Base-by-base conservation (phyloP, 2,797 vertebrate genomes). In the Sciurus carolinensis region DNA sequence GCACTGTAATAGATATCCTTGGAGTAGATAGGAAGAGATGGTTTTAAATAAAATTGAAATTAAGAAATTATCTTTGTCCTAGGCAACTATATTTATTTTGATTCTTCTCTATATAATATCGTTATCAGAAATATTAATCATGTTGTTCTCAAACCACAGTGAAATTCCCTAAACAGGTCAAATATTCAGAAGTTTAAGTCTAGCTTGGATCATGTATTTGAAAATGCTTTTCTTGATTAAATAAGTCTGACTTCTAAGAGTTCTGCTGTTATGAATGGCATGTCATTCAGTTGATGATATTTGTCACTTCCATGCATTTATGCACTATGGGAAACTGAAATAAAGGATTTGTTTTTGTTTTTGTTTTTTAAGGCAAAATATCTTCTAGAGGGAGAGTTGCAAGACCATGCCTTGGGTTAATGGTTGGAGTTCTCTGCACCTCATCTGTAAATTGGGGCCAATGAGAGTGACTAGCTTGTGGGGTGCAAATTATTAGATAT, bases 21-120 rank as follows among this genome's bases (percentile, higher is more conserved):
- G 12, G 66, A 11, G 36, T 62, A 71, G 24, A 33, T 50, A 66
- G 36, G 44, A 87, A 90, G n/a, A 50, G 18, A 52, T 5, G 1
- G 44, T 36, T 81, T 86, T 62, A 76, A 95, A 73, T 30, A 76
- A 87, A 82, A 24, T 42, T n/a, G 24, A 87, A 95, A 82, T 80
- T 57, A 83, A 83, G 20, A 69, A 80, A 67, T 69, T 67, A 67
- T 81, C 89, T 84, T 84, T 85, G n/a, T 64, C 42, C 77, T 12
- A 76, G 57, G n/a, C 0, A 64, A 67, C 44, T 82, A 77, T 39
- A 64, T 13, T 1, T 84, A 92, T 77, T 90, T 93, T 47, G 15
- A 73, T 62, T 87, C 83, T 66, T 66, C 57, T 95, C 39, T 87
- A 84, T 14, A 5, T 33, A 83, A 77, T 62, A n/a, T 5, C n/a